phyloP scores from a whole-genome alignment of 2,797 vertebrate species.

The Crenuchus spilurus region DNA sequence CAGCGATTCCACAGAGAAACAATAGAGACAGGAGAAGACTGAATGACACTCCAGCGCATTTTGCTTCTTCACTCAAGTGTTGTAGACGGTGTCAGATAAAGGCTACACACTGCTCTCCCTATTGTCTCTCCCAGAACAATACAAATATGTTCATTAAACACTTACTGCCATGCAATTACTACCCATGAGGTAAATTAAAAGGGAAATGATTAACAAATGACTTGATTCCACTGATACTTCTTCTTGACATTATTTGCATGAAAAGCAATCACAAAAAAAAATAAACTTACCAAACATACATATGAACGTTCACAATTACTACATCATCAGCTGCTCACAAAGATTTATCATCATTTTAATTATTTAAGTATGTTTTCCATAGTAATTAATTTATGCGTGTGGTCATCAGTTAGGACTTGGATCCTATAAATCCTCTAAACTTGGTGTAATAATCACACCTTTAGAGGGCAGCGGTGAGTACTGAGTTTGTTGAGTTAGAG shows the following conservation, averaged over 20 bases:
- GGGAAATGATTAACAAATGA: slow-evolving; percentile 21
- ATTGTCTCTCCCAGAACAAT: slow-evolving; percentile 51
- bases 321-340: no score
- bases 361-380: no score
- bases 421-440: no score
- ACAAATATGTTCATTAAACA: slow-evolving; percentile 55
- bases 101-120: slow-evolving; percentile 41
- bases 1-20: slow-evolving; percentile 49
- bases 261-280: neutral
- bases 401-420: no score
- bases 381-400: no score
- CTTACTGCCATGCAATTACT: slow-evolving; percentile 34
- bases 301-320: neutral
- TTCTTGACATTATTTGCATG: slow-evolving; percentile 18
- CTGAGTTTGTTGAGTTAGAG: no score
- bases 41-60: slow-evolving; percentile 50
- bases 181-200: slow-evolving; percentile 30
- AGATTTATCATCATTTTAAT: no score
- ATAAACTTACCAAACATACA: neutral
- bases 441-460: no score
- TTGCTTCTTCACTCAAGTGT: slow-evolving; percentile 47
- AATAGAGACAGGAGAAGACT: slow-evolving; percentile 51
- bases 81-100: slow-evolving; percentile 56
- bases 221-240: slow-evolving; percentile 21
- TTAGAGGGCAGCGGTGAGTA: no score